Conservation (phyloP, 2,888 invertebrate species). For the Teleiodes luculella region DNA sequence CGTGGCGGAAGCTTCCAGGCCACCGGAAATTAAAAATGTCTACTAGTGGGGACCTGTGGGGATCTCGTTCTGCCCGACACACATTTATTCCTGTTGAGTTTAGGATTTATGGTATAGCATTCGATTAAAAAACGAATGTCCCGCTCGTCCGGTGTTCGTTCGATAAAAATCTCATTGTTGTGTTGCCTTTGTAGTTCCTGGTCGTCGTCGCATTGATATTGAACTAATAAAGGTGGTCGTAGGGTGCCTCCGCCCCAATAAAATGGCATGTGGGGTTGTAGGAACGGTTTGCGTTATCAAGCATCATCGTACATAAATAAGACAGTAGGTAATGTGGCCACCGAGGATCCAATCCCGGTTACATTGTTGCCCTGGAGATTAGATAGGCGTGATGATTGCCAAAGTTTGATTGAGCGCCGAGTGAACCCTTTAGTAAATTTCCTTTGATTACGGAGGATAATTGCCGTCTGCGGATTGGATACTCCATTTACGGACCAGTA, state of each 20-base stretch:
- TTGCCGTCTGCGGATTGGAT: constrained; percentile 52
- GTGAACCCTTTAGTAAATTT: constrained; percentile 63
- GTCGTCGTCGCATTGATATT: background rate
- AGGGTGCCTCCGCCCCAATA: constrained; percentile 35
- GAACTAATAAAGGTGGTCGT: constrained; percentile 4
- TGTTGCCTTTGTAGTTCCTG: constrained; percentile 3
- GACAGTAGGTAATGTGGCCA: constrained; percentile 56
- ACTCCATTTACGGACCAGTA: constrained; percentile 40
- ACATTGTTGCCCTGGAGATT: constrained; percentile 69
- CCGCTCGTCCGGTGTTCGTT: constrained; percentile 8
- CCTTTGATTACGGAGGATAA: constrained; percentile 62
- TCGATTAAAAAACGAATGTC: constrained; percentile 19
- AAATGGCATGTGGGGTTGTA: constrained; percentile 25
- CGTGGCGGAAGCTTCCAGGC: constrained; percentile 56
- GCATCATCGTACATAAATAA: constrained; percentile 63
- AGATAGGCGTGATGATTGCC: constrained; percentile 72
- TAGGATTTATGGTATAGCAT: constrained; percentile 22
- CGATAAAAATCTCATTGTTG: constrained; percentile 15
- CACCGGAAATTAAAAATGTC: constrained; percentile 74
- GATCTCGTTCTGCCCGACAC: constrained; percentile 15
- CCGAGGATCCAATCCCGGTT: constrained; percentile 58
- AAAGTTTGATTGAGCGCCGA: constrained; percentile 73
- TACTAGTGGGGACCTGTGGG: constrained; percentile 26
- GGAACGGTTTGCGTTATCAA: constrained; percentile 31
- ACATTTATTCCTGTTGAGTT: constrained; percentile 21